Conservation (phyloP, 2,888 invertebrate species). For the Tetragonula carbonaria region DNA sequence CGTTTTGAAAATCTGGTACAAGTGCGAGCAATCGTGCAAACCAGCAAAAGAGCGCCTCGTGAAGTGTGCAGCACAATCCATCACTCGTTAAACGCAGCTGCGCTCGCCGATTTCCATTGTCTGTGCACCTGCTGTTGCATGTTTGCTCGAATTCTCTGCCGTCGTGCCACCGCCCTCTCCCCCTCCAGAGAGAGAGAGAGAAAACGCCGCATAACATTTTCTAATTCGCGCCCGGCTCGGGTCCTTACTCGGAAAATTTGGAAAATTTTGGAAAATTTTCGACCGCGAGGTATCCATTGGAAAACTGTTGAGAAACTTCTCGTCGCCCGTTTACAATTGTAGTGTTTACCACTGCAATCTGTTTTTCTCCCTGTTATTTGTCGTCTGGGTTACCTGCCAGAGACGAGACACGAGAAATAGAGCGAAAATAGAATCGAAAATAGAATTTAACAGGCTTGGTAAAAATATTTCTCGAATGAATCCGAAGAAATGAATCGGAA, state of each 20-base stretch:
- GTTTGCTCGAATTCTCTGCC: slow-evolving; percentile 57
- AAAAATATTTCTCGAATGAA: too few relatives aligned
- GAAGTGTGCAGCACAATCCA: slow-evolving; percentile 60
- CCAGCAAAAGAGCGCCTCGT: slow-evolving; percentile 49
- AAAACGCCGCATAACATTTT: slow-evolving; percentile 27
- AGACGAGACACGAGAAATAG: too few relatives aligned
- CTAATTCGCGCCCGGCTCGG: not conserved
- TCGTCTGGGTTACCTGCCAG: too few relatives aligned
- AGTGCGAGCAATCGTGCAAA: slow-evolving; percentile 53
- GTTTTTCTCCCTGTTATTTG: too few relatives aligned
- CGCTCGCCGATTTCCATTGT: slow-evolving; percentile 69
- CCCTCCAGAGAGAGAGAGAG: not conserved
- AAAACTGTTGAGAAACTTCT: not conserved
- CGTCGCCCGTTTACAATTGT: too few relatives aligned
- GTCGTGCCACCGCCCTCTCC: not conserved
- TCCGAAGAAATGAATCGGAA: too few relatives aligned
- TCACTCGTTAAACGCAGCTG: slow-evolving; percentile 72
- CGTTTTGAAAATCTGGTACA: slow-evolving; percentile 56
- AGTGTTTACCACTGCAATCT: too few relatives aligned
- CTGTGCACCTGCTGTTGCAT: slow-evolving; percentile 67
- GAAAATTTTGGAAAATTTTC: not conserved
- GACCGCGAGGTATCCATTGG: not conserved
- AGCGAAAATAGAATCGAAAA: too few relatives aligned
- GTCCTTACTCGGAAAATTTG: not conserved
- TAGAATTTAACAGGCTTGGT: too few relatives aligned